Evolutionary conservation across 2,888 invertebrate genomes (phyloP), one percentile per base, ranked within the genome.

Genomic region (Caenorhabditis japonica): DNA sequence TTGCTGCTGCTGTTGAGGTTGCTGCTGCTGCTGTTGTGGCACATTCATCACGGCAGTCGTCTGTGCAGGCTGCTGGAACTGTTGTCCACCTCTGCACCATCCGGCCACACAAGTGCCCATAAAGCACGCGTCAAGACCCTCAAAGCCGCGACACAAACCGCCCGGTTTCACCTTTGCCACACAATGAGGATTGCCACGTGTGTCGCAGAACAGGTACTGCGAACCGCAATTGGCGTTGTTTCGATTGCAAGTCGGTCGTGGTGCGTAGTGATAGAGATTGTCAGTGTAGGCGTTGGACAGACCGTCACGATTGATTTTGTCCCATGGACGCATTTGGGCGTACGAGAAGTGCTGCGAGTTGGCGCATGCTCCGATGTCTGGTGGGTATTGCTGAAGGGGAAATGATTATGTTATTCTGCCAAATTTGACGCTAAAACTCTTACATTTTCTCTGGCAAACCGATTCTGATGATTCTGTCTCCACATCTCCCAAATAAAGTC

Each of bases 201-300:
- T 79, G 49, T 81, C 81, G 39, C 81, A 83, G 79, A 80, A 83
- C 12, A 83, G 73, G 59, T 83, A 83, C 8, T 74, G 79, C 0
- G 78, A 79, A 10, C 83, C 83, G 44, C 83, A 84, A 33, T 79
- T 76, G 38, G 80, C 80, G 43, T 81, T 83, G 52, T 78, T 75
- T 7, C 62, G 56, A 23, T 75, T 76, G 64, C 86, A 86, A 0
- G 82, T 82, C 4, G 86, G 86, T 3, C 86, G 80, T 2, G 83
- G 81, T 4, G 84, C 82, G 66, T 83, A 86, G 41, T 73, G 77
- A 74, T 84, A 86, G 47, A 86, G 52, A 58, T 79, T 76, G 60
- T 87, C 86, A 15, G 86, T 86, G 78, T 86, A 86, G 33, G 78
- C 83, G 60, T 86, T 86, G n/a, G 85, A 85, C 3, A 86, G 79